Evolutionary conservation across 2,888 invertebrate genomes (phyloP), one percentile per base, ranked within the genome.

Genomic region (Liodrosophila aerea): DNA sequence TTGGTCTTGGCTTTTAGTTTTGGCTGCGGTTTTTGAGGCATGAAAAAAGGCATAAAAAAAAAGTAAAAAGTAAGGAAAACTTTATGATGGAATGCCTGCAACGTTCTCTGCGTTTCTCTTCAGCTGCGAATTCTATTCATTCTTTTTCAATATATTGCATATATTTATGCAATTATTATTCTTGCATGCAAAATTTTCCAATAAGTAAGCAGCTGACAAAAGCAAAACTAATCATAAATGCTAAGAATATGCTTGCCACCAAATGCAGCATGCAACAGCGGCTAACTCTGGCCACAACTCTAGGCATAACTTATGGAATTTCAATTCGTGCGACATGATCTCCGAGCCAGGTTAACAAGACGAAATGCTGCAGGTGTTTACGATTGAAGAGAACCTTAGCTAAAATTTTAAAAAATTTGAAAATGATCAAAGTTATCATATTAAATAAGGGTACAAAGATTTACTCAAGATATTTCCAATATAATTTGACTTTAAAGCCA

Each of bases 141-240:
- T 22, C 22, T 22, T 22, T 22, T 22, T 22, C 22, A 22, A 22
- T 53, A 31, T 41, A 41, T 43, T 43, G 22, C 44, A 36, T 57
- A 46, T 66, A 70, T 73, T 66, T 77, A 73, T 76, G 62, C 81
- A 85, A 85, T 82, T 85, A 82, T 83, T 85, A 77, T 77, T 52
- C 81, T 70, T 70, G 82, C 81, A 70, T 81, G 85, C 82, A 75
- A 70, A 70, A 72, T 77, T 62, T 60, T 64, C 74, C 78, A 77
- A 82, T 78, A 73, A 68, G 58, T 62, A 15, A 64, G 73, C 73
- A 78, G 73, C 69, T 64, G 78, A 57, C 54, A 64, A 59, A 64
- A 53, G 47, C 63, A 59, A 65, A 73, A 45, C 84, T 78, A 83
- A 80, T 85, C 80, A 72, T 59, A 74, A 81, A 78, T 83, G 77